phyloP scores from a whole-genome alignment of 2,797 vertebrate species.

The Sandelia bainsii region DNA sequence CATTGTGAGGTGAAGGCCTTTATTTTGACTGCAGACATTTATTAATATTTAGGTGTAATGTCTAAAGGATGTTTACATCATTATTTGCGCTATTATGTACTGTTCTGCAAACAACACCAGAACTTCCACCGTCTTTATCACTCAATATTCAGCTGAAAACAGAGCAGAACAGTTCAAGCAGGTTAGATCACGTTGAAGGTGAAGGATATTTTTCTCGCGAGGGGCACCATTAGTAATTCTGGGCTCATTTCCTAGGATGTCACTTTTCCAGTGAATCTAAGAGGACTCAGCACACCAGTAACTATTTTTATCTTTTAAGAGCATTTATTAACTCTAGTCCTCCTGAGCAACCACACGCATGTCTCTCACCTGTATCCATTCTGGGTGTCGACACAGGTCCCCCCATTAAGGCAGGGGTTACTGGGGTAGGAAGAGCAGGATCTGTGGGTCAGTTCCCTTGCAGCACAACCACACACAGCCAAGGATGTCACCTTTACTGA shows the following conservation, averaged over 20 bases:
- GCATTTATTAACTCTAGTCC: not conserved
- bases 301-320: conserved; percentile 24
- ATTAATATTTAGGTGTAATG: conserved; percentile 34
- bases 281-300: conserved; percentile 11
- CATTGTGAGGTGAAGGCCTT: conserved; percentile 31
- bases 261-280: conserved; percentile 27
- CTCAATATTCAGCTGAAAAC: conserved; percentile 49
- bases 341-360: conserved; percentile 1
- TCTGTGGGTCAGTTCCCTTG: conserved; percentile 82
- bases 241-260: conserved; percentile 35
- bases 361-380: conserved; percentile 90
- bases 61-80: conserved; percentile 3
- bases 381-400: conserved; percentile 86
- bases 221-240: conserved; percentile 33
- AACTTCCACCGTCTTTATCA: conserved; percentile 3
- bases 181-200: conserved; percentile 54
- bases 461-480: conserved; percentile 82
- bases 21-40: conserved; percentile 30
- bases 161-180: conserved; percentile 29
- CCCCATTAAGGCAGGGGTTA: conserved; percentile 90
- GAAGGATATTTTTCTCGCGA: conserved; percentile 44
- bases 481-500: conserved; percentile 79
- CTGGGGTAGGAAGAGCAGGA: conserved; percentile 84
- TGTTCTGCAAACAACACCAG: not conserved
- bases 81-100: conserved; percentile 14